Evolutionary conservation across 2,888 invertebrate species (phyloP).

Genomic region (Nysson spinosus): DNA sequence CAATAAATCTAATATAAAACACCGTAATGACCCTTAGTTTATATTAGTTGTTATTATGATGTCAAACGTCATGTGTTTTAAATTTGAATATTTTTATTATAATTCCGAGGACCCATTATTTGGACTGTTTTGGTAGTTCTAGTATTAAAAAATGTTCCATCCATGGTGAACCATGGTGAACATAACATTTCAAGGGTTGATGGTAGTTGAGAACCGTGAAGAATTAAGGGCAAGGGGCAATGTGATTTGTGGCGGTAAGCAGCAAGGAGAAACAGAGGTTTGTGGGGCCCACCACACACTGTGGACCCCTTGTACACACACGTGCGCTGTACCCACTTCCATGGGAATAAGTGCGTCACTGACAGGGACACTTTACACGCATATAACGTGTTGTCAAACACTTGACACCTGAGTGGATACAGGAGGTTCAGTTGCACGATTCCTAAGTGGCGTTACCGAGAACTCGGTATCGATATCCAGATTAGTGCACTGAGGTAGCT

Average conservation of each 20-base stretch:
- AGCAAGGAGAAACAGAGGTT: conserved; percentile 44
- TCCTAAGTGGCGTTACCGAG: conserved; percentile 5
- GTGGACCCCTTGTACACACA: conserved; percentile 41
- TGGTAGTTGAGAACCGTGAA: conserved; percentile 48
- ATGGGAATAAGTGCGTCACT: conserved; percentile 23
- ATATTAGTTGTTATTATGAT: too few relatives aligned
- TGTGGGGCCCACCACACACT: conserved; percentile 41
- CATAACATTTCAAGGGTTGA: conserved; percentile 30
- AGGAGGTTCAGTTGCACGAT: conserved; percentile 35
- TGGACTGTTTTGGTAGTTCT: too few relatives aligned
- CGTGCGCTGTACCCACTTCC: conserved; percentile 35
- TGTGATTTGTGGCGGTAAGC: conserved; percentile 52
- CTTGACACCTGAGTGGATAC: conserved; percentile 58
- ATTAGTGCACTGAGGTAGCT: not conserved
- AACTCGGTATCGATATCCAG: conserved; percentile 12
- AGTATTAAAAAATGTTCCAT: too few relatives aligned
- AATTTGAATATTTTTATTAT: too few relatives aligned
- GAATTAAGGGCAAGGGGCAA: conserved; percentile 52
- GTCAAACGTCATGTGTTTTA: too few relatives aligned
- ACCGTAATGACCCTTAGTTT: too few relatives aligned
- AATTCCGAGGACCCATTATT: too few relatives aligned
- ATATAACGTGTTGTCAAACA: conserved; percentile 64
- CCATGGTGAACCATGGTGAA: too few relatives aligned
- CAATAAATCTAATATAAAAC: too few relatives aligned
- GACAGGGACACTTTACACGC: conserved; percentile 48